phyloP scores from a whole-genome alignment of 1,140 invertebrate species.

The Triops longicaudatus region DNA sequence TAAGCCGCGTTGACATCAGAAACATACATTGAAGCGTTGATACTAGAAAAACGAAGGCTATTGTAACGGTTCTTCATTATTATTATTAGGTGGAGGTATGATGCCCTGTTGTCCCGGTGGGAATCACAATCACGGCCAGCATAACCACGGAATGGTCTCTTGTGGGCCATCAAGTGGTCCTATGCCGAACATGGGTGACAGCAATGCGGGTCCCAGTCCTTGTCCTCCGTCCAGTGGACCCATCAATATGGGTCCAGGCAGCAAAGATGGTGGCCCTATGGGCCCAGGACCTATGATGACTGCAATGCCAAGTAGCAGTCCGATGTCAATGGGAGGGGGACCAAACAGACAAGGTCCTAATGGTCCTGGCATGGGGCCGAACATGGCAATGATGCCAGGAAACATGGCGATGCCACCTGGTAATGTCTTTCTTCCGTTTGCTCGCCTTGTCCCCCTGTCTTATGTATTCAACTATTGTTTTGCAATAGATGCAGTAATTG shows the following conservation, averaged over 20 bases:
- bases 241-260: slow-evolving; percentile 14
- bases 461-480: neutral
- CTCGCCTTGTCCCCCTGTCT: neutral
- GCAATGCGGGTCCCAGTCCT: neutral
- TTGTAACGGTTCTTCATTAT: neutral
- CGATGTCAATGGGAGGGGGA: slow-evolving; percentile 32
- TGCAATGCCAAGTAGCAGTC: slow-evolving; percentile 29
- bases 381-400: slow-evolving; percentile 33
- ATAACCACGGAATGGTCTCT: slow-evolving; percentile 27
- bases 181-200: neutral
- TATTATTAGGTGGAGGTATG: slow-evolving; percentile 15
- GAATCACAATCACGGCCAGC: slow-evolving; percentile 6
- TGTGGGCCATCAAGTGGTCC: slow-evolving; percentile 28
- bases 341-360: slow-evolving; percentile 30
- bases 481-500: neutral
- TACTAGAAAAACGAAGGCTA: too few relatives aligned
- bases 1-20: too few relatives aligned
- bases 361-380: slow-evolving; percentile 29
- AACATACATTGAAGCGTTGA: too few relatives aligned
- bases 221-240: neutral
- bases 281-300: slow-evolving; percentile 31
- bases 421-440: neutral
- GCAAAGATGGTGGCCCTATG: slow-evolving; percentile 26
- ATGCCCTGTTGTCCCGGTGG: slow-evolving; percentile 28
- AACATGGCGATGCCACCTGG: slow-evolving; percentile 27